These are phyloP conservation scores for Taphrorychus bicolor DNA, from an alignment of 2,888 invertebrate species.

Conservation along the genomic window DNA sequence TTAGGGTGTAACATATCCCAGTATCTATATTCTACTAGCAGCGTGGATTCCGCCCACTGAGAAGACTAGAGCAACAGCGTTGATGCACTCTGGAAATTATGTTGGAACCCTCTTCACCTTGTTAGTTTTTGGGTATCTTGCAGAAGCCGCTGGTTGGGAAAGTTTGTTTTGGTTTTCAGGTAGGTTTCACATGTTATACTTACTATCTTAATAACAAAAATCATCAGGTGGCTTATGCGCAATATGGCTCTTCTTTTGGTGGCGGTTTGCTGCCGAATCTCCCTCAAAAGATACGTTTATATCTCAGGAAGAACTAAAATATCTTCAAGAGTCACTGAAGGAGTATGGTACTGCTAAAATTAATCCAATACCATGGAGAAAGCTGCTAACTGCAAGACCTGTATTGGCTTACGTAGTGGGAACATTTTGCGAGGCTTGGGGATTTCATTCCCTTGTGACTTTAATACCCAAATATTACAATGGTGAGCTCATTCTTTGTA, in stretches of 20 bases:
- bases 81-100: slow-evolving; percentile 85
- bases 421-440: slow-evolving; percentile 88
- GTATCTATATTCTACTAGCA: slow-evolving; percentile 83
- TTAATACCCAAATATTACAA: slow-evolving; percentile 85
- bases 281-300: slow-evolving; percentile 79
- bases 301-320: slow-evolving; percentile 74
- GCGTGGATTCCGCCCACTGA: slow-evolving; percentile 83
- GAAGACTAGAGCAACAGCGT: slow-evolving; percentile 77
- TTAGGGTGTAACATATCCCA: slow-evolving; percentile 78
- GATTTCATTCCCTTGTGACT: slow-evolving; percentile 84
- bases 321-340: slow-evolving; percentile 71
- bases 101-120: slow-evolving; percentile 84
- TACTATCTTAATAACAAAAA: neutral
- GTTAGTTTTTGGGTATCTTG: slow-evolving; percentile 77
- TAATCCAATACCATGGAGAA: slow-evolving; percentile 76
- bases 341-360: slow-evolving; percentile 58
- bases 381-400: slow-evolving; percentile 75
- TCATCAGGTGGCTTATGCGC: neutral
- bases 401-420: slow-evolving; percentile 70
- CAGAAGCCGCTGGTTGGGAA: slow-evolving; percentile 78
- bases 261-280: slow-evolving; percentile 72
- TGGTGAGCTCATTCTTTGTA: slow-evolving; percentile 61
- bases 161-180: slow-evolving; percentile 80
- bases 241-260: slow-evolving; percentile 77
- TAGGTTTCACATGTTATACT: slow-evolving; percentile 45